These are phyloP conservation scores for Aphrophora alni DNA, from an alignment of 2,888 invertebrate genomes.

Conservation along the genomic window DNA sequence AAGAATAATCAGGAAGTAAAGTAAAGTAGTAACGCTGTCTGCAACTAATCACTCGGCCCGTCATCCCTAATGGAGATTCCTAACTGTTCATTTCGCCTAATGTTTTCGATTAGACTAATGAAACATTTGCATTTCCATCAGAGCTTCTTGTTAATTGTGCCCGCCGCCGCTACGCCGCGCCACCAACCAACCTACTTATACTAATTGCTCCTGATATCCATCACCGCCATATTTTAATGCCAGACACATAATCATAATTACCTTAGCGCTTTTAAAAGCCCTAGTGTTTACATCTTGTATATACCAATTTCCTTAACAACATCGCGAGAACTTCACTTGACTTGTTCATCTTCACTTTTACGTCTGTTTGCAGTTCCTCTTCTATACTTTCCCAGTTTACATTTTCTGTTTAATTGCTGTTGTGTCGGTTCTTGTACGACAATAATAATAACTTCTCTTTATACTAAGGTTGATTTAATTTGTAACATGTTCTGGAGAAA, in stretches of 20 bases:
- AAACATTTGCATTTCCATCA: constrained; percentile 57
- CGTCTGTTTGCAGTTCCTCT: not conserved
- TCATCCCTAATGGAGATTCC: constrained; percentile 41
- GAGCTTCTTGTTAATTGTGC: constrained; percentile 40
- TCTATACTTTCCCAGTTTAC: too few species aligned
- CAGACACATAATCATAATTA: constrained; percentile 2
- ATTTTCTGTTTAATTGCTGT: not conserved
- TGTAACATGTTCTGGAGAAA: too few species aligned
- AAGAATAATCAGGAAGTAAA: constrained; percentile 32
- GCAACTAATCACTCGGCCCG: constrained; percentile 36
- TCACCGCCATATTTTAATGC: constrained; percentile 25
- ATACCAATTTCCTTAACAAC: not conserved
- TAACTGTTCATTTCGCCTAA: constrained; percentile 59
- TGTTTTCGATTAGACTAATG: constrained; percentile 62
- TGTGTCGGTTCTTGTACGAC: not conserved
- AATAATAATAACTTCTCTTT: too few species aligned
- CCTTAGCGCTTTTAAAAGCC: constrained; percentile 4
- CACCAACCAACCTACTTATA: constrained; percentile 25
- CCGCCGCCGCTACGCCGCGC: constrained; percentile 28
- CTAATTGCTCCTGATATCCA: constrained; percentile 38
- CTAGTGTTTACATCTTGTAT: not conserved
- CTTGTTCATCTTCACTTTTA: not conserved
- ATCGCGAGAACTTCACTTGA: not conserved
- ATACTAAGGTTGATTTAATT: too few species aligned
- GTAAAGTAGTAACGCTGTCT: constrained; percentile 31